phyloP scores from a whole-genome alignment of 2,797 vertebrate genomes.

The Glossophaga mutica region DNA sequence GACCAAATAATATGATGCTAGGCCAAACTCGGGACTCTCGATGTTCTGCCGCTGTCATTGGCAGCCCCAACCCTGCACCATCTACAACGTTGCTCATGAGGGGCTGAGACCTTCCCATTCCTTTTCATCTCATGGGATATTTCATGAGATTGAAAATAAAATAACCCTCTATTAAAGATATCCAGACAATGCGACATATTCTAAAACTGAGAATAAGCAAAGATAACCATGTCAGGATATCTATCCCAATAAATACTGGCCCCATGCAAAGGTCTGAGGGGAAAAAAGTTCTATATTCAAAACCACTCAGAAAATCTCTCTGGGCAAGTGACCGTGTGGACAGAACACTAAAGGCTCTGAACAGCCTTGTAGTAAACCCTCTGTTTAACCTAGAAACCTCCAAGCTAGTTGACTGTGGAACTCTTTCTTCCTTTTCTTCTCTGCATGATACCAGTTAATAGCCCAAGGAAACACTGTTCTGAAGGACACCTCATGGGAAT shows the following conservation, averaged over 20 bases:
- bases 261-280: background rate
- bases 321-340: background rate
- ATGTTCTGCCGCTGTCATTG: background rate
- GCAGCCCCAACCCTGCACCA: background rate
- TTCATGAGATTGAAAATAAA: background rate
- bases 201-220: constrained; percentile 17
- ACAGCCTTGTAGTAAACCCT: background rate
- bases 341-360: background rate
- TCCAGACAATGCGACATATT: background rate
- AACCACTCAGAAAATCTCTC: constrained; percentile 16
- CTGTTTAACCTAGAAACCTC: background rate
- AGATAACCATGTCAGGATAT: background rate
- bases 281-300: background rate
- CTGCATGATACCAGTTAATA: background rate
- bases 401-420: background rate
- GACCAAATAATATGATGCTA: background rate
- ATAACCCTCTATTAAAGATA: background rate
- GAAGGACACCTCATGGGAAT: constrained; percentile 1
- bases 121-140: background rate
- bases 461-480: background rate
- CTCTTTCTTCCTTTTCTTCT: background rate
- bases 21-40: background rate
- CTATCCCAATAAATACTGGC: background rate
- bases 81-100: background rate
- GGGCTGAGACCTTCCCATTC: background rate